These are phyloP conservation scores for Dendrolimus punctatus DNA, from an alignment of 1,140 invertebrate genomes.

Conservation along the genomic window DNA sequence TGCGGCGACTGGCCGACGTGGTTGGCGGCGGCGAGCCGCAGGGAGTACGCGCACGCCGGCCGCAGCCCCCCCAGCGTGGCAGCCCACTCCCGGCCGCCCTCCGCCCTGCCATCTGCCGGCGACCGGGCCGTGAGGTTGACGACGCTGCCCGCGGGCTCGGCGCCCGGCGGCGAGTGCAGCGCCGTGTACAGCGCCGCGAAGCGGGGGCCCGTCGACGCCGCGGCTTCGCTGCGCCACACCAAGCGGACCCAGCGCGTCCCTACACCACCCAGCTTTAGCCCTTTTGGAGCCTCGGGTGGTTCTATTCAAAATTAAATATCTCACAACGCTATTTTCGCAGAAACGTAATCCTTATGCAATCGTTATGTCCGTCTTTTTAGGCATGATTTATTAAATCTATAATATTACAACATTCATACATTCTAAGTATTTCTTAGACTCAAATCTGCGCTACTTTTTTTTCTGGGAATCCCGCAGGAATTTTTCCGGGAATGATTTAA, in stretches of 20 bases:
- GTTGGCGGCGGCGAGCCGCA: conserved; percentile 81
- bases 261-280: conserved; percentile 26
- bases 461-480: too few relatives aligned
- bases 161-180: conserved; percentile 21
- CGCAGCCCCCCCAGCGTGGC: conserved; percentile 22
- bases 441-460: too few relatives aligned
- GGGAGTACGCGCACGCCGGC: conserved; percentile 32
- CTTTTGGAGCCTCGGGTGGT: conserved; percentile 34
- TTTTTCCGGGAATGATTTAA: too few relatives aligned
- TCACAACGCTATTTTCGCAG: too few relatives aligned
- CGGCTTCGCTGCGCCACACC: conserved; percentile 22
- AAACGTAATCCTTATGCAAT: too few relatives aligned
- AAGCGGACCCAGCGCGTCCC: conserved; percentile 37
- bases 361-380: too few relatives aligned
- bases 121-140: conserved; percentile 31
- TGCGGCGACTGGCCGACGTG: conserved; percentile 79
- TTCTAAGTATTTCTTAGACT: too few relatives aligned
- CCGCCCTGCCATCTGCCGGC: conserved; percentile 9
- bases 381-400: too few relatives aligned
- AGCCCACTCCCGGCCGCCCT: conserved; percentile 9
- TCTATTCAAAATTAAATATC: conserved; percentile 18
- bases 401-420: too few relatives aligned
- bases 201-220: conserved; percentile 2
- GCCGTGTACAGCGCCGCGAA: conserved; percentile 30
- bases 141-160: conserved; percentile 11